Base-by-base conservation (phyloP, 2,888 invertebrate genomes). In the Tetrapedia diversipes region DNA sequence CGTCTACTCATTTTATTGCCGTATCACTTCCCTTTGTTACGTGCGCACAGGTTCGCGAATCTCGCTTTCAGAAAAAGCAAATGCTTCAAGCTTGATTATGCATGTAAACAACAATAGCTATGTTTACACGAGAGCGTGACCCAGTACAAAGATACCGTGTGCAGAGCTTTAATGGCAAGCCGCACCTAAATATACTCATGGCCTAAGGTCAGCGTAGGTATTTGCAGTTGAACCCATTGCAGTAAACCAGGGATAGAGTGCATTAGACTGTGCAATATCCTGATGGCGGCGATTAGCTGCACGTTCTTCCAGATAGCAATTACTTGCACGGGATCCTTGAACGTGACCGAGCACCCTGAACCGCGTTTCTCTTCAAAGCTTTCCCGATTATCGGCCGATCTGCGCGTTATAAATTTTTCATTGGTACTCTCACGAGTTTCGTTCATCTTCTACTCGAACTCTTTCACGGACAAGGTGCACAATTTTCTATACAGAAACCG, bases 221-320 rank as follows among this genome's bases (percentile, higher is more conserved):
- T 22, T 65, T 49, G 67, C 45, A 77, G 51, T 59, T 59, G 43
- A 83, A 80, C 75, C 61, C 65, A 71, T 70, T 61, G 56, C 65
- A 60, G 49, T 73, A 45, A 59, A 72, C 45, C 54, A 65, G 39
- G 53, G 57, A 49, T 66, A 61, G 41, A 39, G 57, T 24, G 70
- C 81, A 60, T 72, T 81, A 74, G 37, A 63, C 68, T 69, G 70
- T 82, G 68, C 74, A 84, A 64, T 69, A 57, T 19, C 51, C 39
- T 39, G 49, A 22, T 19, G 24, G 19, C 49, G 32, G 16, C 49
- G 37, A 59, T 56, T 71, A 70, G 51, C 61, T 64, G 54, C 56
- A 67, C 22, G 56, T 74, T 74, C 68, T 77, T 64, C 66, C 64
- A 63, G 68, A 39, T 29, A 27, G 63, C 51, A 66, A 57, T 64